A percentile compares a stretch with the other conserved stretches of the same genome.
Evolutionary conservation across 2,888 invertebrate genomes (phyloP).

Genomic region (Sinohyriopsis cumingii): DNA sequence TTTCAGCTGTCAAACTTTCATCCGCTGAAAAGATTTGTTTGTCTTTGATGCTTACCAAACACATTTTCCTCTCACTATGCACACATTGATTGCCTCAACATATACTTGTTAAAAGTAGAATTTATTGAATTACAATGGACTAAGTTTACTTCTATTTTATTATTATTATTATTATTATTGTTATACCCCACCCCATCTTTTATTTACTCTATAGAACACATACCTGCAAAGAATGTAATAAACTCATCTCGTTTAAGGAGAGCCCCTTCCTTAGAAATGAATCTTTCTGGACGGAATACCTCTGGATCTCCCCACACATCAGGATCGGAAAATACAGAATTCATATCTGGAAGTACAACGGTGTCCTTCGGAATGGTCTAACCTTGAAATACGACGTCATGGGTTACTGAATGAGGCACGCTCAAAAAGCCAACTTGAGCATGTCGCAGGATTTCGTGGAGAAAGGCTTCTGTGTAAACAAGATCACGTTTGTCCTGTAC

Average conservation of each 20-base stretch:
- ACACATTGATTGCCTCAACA: too few relatives aligned
- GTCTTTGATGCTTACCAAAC: too few relatives aligned
- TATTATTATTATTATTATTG: too few relatives aligned
- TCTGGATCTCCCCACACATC: neutral
- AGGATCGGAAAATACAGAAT: neutral
- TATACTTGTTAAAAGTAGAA: too few relatives aligned
- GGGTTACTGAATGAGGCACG: neutral
- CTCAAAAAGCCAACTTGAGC: neutral
- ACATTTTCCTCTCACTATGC: too few relatives aligned
- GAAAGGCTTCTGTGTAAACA: conserved; percentile 2
- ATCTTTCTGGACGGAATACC: neutral
- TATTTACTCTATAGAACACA: neutral
- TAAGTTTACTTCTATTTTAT: too few relatives aligned
- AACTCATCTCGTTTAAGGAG: neutral
- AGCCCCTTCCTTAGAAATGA: neutral
- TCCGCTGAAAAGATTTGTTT: too few relatives aligned
- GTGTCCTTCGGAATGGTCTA: neutral
- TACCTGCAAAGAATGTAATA: conserved; percentile 4
- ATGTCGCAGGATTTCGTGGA: conserved; percentile 2
- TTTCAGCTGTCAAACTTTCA: too few relatives aligned
- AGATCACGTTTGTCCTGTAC: conserved; percentile 1
- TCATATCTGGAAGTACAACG: conserved; percentile 2
- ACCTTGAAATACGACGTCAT: neutral
- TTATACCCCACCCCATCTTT: too few relatives aligned
- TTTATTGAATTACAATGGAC: too few relatives aligned